These are phyloP conservation scores for Zingel zingel DNA, from an alignment of 2,113 vertebrate species.

Conservation along the genomic window DNA sequence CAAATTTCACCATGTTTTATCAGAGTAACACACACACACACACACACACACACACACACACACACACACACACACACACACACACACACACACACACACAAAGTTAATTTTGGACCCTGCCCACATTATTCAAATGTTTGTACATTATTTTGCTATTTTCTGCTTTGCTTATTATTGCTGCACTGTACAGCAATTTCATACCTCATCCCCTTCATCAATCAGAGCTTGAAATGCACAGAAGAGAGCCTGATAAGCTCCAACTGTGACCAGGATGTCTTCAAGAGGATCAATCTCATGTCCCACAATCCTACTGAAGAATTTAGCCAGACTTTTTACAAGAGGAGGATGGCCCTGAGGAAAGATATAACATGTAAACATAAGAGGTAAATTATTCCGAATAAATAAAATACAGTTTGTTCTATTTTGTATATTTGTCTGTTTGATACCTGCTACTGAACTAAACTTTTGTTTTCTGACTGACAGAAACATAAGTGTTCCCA, in stretches of 20 bases:
- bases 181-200: conserved; percentile 56
- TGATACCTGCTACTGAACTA: too few species aligned
- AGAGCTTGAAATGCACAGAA: conserved; percentile 94
- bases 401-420: background rate
- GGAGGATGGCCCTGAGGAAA: conserved; percentile 89
- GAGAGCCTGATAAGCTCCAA: conserved; percentile 93
- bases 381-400: too few species aligned
- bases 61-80: background rate
- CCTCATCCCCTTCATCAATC: conserved; percentile 93
- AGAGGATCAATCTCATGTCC: conserved; percentile 88
- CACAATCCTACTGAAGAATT: conserved; percentile 89
- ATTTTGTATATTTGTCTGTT: too few species aligned
- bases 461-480: background rate
- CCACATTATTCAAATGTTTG: background rate
- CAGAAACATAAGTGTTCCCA: background rate
- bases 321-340: conserved; percentile 90
- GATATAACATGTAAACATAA: background rate
- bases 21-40: background rate
- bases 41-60: background rate
- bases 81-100: too few species aligned
- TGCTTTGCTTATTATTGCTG: background rate
- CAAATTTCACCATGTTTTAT: background rate
- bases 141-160: background rate
- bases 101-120: too few species aligned
- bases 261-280: conserved; percentile 91